These are phyloP conservation scores for Macrosoma leucophasiata DNA, from an alignment of 2,888 invertebrate species.

Conservation along the genomic window DNA sequence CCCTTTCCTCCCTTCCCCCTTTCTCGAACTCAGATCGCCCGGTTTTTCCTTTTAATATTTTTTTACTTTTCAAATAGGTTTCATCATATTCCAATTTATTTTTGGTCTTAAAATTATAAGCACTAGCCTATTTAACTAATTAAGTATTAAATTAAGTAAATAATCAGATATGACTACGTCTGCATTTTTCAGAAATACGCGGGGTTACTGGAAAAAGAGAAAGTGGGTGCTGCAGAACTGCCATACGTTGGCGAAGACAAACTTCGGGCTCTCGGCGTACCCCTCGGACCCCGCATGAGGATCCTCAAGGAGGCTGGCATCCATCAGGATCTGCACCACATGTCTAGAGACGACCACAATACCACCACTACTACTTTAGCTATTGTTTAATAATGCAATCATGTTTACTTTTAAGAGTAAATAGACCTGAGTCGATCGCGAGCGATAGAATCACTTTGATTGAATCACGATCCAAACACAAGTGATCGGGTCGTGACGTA, in stretches of 20 bases:
- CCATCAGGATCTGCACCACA: constrained; percentile 69
- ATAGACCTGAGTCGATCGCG: too few relatives aligned
- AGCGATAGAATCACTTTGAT: too few relatives aligned
- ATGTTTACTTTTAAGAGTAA: background rate
- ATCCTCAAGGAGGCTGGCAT: constrained; percentile 90
- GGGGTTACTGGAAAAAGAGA: constrained; percentile 86
- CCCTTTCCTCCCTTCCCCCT: too few relatives aligned
- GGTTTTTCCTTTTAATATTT: too few relatives aligned
- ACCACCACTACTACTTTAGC: constrained; percentile 76
- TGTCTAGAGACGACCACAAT: constrained; percentile 53
- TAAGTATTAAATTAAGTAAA: background rate
- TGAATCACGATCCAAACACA: too few relatives aligned
- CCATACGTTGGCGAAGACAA: constrained; percentile 93
- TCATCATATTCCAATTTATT: too few relatives aligned
- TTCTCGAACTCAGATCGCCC: too few relatives aligned
- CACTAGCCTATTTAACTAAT: constrained; percentile 2
- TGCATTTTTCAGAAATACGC: constrained; percentile 86
- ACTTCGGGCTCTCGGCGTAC: constrained; percentile 91
- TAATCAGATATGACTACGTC: background rate
- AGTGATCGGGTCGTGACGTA: too few relatives aligned
- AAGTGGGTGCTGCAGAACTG: constrained; percentile 91
- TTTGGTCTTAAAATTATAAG: too few relatives aligned
- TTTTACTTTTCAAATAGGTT: too few relatives aligned
- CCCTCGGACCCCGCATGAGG: constrained; percentile 89
- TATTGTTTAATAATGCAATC: constrained; percentile 63